phyloP scores from a whole-genome alignment of 2,113 vertebrate species.

The Rhabdomys dilectus region DNA sequence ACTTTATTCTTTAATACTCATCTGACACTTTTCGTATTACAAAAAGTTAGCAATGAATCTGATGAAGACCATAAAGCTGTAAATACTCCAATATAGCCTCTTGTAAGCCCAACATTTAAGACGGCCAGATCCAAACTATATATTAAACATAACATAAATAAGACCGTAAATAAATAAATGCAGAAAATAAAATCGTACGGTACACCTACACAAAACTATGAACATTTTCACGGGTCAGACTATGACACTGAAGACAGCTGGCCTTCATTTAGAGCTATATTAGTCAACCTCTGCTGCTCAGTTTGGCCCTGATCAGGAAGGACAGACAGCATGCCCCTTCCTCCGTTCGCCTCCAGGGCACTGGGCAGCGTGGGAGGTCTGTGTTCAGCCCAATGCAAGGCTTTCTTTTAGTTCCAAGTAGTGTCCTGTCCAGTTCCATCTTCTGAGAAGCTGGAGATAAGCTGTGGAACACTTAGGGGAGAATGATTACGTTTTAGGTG shows the following conservation, averaged over 20 bases:
- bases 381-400: constrained; percentile 5
- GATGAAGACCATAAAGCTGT: constrained; percentile 78
- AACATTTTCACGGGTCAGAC: constrained; percentile 86
- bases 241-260: constrained; percentile 84
- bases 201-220: constrained; percentile 88
- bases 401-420: constrained; percentile 53
- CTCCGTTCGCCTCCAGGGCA: constrained; percentile 52
- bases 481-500: constrained; percentile 61
- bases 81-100: constrained; percentile 80
- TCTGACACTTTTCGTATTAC: constrained; percentile 64
- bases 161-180: constrained; percentile 93
- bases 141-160: constrained; percentile 93
- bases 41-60: constrained; percentile 75
- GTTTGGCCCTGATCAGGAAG: constrained; percentile 84
- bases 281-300: constrained; percentile 85
- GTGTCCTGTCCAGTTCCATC: constrained; percentile 48
- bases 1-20: constrained; percentile 75
- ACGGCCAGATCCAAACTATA: constrained; percentile 91
- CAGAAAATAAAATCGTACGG: constrained; percentile 88
- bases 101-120: constrained; percentile 85
- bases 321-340: constrained; percentile 57
- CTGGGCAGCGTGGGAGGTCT: constrained; percentile 49
- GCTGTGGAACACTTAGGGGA: constrained; percentile 35
- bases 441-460: constrained; percentile 32
- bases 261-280: constrained; percentile 87